Base-by-base conservation (phyloP, 2,797 vertebrate species). In the Amniataba percoides region DNA sequence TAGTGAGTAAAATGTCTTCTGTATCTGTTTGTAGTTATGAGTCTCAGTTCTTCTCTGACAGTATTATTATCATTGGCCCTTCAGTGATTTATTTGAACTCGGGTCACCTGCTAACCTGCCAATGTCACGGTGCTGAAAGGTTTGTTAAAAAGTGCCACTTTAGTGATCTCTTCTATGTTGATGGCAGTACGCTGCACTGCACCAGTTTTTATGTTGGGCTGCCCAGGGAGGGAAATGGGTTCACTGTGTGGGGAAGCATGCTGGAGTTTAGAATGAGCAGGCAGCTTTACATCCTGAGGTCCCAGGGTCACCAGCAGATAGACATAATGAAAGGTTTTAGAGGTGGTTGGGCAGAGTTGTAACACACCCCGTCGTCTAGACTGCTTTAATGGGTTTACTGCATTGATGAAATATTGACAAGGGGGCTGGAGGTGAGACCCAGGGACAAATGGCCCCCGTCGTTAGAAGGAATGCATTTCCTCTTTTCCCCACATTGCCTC, bases 381-480 rank as follows among this genome's bases (percentile, higher is more conserved):
- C 94, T 80, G 73, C 89, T 87, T 94, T 93, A 94, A 95, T 93
- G 87, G 90, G 67, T 94, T 93, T 93, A 94, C 89, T 88, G 89
- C 90, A 71, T 87, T 85, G 86, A 91, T 95, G 90, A 95, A 93
- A 94, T 93, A 93, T 94, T 94, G 93, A 92, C 92, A 87, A 74
- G 78, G 73, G 84, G 84, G 86, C 87, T 84, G 61, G 82, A 91
- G 90, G 82, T 85, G 80, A 90, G 91, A 92, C 87, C 87, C 59
- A 4, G 73, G 75, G 82, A 91, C 89, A 89, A 90, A 91, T 82
- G 79, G 55, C 85, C 81, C 85, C 82, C 25, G 77, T 87, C 75
- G 55, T 89, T 88, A 81, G 78, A 84, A 77, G 59, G 15, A 83
- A 78, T 81, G 64, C 74, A 68, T 85, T 91, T 90, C 86, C 87